Evolutionary conservation across 2,888 invertebrate genomes (phyloP).

Genomic region (Pherbina coryleti): DNA sequence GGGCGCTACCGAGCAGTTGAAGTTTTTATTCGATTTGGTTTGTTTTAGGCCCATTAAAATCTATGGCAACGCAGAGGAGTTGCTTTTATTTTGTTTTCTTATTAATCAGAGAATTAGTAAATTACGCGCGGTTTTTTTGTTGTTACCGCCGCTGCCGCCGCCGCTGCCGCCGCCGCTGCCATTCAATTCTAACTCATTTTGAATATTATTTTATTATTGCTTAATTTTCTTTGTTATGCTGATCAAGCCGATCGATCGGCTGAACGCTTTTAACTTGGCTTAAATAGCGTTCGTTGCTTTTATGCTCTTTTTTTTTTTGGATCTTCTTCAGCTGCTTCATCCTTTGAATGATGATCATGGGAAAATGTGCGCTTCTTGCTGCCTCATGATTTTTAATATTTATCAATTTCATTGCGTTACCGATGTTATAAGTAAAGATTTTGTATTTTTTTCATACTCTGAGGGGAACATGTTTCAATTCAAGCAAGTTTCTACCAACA

Average conservation of each 20-base stretch:
- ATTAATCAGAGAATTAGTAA: conserved; percentile 65
- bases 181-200: conserved; percentile 28
- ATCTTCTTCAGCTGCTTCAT: conserved; percentile 1
- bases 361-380: conserved; percentile 50
- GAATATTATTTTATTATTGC: conserved; percentile 64
- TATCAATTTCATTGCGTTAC: conserved; percentile 19
- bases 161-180: conserved; percentile 33
- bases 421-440: neutral
- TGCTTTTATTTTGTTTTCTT: conserved; percentile 37
- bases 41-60: neutral
- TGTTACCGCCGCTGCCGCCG: conserved; percentile 32
- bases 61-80: neutral
- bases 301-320: no score
- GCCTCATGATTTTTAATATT: conserved; percentile 40
- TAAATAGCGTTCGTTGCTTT: conserved; percentile 25
- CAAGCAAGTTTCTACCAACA: neutral
- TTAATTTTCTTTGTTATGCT: conserved; percentile 68
- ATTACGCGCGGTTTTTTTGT: conserved; percentile 63
- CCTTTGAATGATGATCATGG: conserved; percentile 55
- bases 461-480: neutral
- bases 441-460: neutral
- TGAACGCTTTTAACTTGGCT: conserved; percentile 50
- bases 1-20: no score
- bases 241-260: conserved; percentile 64
- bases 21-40: neutral